Conservation (phyloP, 2,888 invertebrate genomes). For the Tiliacea aurago region DNA sequence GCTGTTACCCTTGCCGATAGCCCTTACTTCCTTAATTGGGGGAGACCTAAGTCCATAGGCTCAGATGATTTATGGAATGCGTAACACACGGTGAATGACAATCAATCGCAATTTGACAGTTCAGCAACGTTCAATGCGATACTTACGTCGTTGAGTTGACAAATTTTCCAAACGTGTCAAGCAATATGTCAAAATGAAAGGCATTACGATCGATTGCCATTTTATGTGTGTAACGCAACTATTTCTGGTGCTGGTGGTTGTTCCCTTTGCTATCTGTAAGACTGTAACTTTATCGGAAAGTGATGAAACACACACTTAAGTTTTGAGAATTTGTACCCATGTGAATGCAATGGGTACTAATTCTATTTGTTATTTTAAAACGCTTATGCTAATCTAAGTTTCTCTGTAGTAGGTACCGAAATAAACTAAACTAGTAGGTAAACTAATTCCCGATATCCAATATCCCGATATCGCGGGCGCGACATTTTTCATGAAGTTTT, state of each 20-base stretch:
- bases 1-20: slow-evolving; percentile 30
- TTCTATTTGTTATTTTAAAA: background rate
- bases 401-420: background rate
- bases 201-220: too few relatives aligned
- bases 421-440: background rate
- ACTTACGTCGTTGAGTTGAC: too few relatives aligned
- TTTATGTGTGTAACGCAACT: background rate
- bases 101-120: too few relatives aligned
- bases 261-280: too few relatives aligned
- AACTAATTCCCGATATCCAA: too few relatives aligned
- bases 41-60: background rate
- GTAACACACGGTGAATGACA: too few relatives aligned
- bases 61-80: background rate
- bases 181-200: too few relatives aligned
- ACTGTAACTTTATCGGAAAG: slow-evolving; percentile 31
- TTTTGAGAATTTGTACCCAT: background rate
- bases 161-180: too few relatives aligned
- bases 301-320: slow-evolving; percentile 11
- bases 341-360: too few relatives aligned
- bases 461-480: too few relatives aligned
- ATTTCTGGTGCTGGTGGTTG: background rate
- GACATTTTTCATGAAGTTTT: too few relatives aligned
- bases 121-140: too few relatives aligned
- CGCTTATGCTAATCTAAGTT: background rate
- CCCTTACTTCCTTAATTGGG: background rate